phyloP scores from a whole-genome alignment of 2,888 invertebrate species.

The Camptogramma bilineatum region DNA sequence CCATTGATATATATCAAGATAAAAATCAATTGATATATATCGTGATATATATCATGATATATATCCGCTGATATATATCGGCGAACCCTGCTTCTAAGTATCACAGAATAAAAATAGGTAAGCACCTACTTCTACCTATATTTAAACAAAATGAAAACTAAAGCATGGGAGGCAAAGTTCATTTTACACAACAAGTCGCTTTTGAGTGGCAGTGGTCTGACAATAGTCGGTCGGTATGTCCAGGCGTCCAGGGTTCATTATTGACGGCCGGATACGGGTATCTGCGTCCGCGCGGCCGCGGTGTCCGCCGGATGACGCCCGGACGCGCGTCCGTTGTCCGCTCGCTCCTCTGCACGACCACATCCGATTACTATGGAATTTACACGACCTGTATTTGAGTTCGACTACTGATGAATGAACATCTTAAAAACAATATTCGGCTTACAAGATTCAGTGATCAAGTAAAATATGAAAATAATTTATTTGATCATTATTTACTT shows the following conservation, averaged over 20 bases:
- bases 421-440: conserved; percentile 3
- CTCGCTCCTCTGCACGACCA: conserved; percentile 47
- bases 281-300: conserved; percentile 33
- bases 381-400: conserved; percentile 11
- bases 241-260: conserved; percentile 22
- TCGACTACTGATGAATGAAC: conserved; percentile 9
- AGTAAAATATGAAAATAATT: too few species aligned
- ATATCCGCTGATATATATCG: too few species aligned
- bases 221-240: conserved; percentile 10
- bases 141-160: background rate
- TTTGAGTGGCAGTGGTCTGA: conserved; percentile 5
- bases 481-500: too few species aligned
- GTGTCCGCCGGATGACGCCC: conserved; percentile 56
- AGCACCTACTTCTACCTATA: background rate
- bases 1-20: too few species aligned
- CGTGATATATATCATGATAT: too few species aligned
- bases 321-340: conserved; percentile 75
- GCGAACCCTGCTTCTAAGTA: too few species aligned
- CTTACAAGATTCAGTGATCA: background rate
- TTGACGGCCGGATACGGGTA: conserved; percentile 34
- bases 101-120: too few species aligned
- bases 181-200: background rate
- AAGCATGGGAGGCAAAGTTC: background rate
- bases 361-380: conserved; percentile 72
- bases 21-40: too few species aligned